Base-by-base conservation (phyloP, 2,888 invertebrate genomes). In the Clunio marinus region DNA sequence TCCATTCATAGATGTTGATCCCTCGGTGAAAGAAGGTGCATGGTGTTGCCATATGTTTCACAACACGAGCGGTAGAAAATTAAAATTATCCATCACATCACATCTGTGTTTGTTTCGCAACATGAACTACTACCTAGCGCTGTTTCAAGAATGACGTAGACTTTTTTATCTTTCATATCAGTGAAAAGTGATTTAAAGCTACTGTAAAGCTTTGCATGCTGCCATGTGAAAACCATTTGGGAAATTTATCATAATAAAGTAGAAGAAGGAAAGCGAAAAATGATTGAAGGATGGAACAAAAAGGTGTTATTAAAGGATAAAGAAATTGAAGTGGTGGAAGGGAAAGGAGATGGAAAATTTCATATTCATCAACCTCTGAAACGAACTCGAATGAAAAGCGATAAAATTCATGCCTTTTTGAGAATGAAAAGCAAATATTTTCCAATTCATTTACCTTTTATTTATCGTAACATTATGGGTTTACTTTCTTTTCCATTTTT, bases 281-380 rank as follows among this genome's bases (percentile, higher is more conserved):
- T 66, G 66, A 66, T 66, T 66, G 66, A 66, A 66, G 55, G 66
- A 66, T 46, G 46, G 15, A 65, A 46, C 65, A 65, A 51, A 65
- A 65, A 66, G 66, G 66, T 66, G 66, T 55, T 66, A 45, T 66
- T 66, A 66, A 55, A 66, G 66, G 66, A 66, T 66, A 51, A 66
- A 66, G 37, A 13, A 32, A 10, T 25, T 35, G 28, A n/a, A 57
- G 24, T 55, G 55, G 24, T 20, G 10, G 57, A 15, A n/a, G n/a
- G n/a, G n/a, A n/a, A n/a, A n/a, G n/a, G 3, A 27, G 25, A 15
- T 10, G 10, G 57, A 57, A 57, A 57, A 57, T 57, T 57, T 24
- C 27, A 2, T 57, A 57, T 57, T 57, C 60, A 60, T 60, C 60
- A 51, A 51, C 51, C 17, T 51, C 7, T 17, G 46, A 63, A 45